Conservation (phyloP, 2,888 invertebrate species). For the Anoncus sp. region DNA sequence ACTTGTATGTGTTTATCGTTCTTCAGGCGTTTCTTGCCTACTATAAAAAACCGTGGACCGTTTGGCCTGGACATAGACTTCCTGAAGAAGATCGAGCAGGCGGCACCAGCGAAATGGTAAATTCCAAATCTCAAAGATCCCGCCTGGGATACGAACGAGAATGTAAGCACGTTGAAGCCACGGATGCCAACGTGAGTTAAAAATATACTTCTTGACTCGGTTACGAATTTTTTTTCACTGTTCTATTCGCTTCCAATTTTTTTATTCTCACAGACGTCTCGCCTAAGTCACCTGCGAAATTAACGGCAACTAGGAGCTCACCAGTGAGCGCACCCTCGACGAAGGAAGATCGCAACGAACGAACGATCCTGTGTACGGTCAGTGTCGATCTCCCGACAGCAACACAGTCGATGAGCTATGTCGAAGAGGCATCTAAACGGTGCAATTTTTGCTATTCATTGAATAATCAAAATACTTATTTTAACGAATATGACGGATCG, state of each 20-base stretch:
- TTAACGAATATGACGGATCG: slow-evolving; percentile 28
- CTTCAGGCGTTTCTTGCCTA: slow-evolving; percentile 73
- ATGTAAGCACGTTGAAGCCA: slow-evolving; percentile 69
- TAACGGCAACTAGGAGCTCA: slow-evolving; percentile 81
- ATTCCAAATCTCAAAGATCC: slow-evolving; percentile 82
- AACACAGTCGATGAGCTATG: slow-evolving; percentile 88
- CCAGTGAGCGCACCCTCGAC: slow-evolving; percentile 81
- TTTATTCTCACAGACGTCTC: slow-evolving; percentile 82
- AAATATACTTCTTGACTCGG: no score
- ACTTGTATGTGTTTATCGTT: no score
- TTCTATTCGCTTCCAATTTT: not conserved
- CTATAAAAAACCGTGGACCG: slow-evolving; percentile 86
- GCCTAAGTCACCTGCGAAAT: slow-evolving; percentile 85
- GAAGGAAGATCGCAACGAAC: slow-evolving; percentile 84
- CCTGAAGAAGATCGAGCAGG: slow-evolving; percentile 87
- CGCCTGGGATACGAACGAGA: slow-evolving; percentile 75
- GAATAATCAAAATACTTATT: not conserved
- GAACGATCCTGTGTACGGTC: slow-evolving; percentile 87
- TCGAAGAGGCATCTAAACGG: slow-evolving; percentile 86
- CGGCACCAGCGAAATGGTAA: slow-evolving; percentile 79
- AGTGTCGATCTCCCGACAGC: slow-evolving; percentile 87
- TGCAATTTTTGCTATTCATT: not conserved
- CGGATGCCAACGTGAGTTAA: slow-evolving; percentile 74
- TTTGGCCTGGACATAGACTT: slow-evolving; percentile 91
- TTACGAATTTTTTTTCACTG: no score